phyloP scores from a whole-genome alignment of 2,797 vertebrate genomes.

The Pseudopleuronectes americanus region DNA sequence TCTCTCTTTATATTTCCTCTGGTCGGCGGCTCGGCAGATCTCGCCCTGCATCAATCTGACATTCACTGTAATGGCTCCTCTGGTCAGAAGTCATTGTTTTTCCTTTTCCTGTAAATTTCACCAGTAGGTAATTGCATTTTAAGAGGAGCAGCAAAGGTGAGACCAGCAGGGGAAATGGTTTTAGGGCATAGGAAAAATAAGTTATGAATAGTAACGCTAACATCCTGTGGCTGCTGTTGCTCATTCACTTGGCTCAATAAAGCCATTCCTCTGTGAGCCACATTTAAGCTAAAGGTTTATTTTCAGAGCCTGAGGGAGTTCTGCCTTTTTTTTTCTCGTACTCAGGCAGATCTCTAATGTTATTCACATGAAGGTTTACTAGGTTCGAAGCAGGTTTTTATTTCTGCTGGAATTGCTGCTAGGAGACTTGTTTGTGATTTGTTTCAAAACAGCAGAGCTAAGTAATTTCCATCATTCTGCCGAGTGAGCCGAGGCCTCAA shows the following conservation, averaged over 20 bases:
- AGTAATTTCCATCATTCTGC: slow-evolving; percentile 71
- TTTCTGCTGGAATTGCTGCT: slow-evolving; percentile 65
- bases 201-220: slow-evolving; percentile 80
- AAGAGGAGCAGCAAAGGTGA: slow-evolving; percentile 78
- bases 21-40: slow-evolving; percentile 39
- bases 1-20: slow-evolving; percentile 68
- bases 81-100: slow-evolving; percentile 79
- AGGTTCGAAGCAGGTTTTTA: slow-evolving; percentile 63
- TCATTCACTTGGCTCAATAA: slow-evolving; percentile 79
- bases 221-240: slow-evolving; percentile 81
- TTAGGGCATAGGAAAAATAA: slow-evolving; percentile 77
- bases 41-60: slow-evolving; percentile 65
- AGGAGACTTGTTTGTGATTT: slow-evolving; percentile 75
- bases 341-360: slow-evolving; percentile 68
- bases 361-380: slow-evolving; percentile 74
- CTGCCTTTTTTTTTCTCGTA: slow-evolving; percentile 44
- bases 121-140: slow-evolving; percentile 79
- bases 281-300: slow-evolving; percentile 81
- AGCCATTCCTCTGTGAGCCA: slow-evolving; percentile 79
- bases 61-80: slow-evolving; percentile 70
- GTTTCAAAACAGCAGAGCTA: slow-evolving; percentile 72
- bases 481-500: slow-evolving; percentile 59
- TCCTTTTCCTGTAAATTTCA: slow-evolving; percentile 78
- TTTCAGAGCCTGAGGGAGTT: slow-evolving; percentile 74
- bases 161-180: slow-evolving; percentile 76